A percentile compares a stretch with the other conserved stretches of the same genome.
Conservation (phyloP, 2,113 vertebrate species). For the Trematomus loennbergii region DNA sequence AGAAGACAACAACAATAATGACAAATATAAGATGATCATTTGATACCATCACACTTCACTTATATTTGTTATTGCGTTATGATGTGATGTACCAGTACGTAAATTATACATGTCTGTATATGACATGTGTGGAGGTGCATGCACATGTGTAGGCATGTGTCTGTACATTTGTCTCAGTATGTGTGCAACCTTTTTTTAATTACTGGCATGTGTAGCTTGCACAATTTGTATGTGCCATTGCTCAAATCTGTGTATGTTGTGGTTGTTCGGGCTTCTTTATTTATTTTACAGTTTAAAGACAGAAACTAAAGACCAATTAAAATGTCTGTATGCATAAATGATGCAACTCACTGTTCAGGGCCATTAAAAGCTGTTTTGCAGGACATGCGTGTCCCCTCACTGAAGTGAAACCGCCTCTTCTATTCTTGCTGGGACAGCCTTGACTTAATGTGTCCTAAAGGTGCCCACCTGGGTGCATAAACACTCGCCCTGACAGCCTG, state of each 20-base stretch:
- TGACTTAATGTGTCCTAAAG: slow-evolving; percentile 59
- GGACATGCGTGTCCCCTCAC: not conserved
- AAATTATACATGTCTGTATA: not conserved
- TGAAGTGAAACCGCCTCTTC: not conserved
- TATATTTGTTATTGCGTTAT: not conserved
- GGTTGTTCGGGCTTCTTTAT: not conserved
- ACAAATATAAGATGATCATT: too few relatives aligned
- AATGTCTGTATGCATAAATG: not conserved
- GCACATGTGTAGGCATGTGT: too few relatives aligned
- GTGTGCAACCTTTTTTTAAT: not conserved
- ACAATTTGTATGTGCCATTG: not conserved
- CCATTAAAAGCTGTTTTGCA: not conserved
- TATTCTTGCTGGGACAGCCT: slow-evolving; percentile 31
- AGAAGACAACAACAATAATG: too few relatives aligned
- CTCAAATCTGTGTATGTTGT: not conserved
- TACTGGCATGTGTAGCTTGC: not conserved
- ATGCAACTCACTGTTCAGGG: not conserved
- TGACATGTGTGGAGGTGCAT: too few relatives aligned
- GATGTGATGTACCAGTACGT: not conserved
- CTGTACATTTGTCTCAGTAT: not conserved
- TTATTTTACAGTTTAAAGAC: not conserved
- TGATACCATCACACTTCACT: too few relatives aligned
- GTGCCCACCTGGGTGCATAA: slow-evolving; percentile 63
- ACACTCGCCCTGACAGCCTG: slow-evolving; percentile 45
- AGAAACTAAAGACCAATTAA: not conserved